Percentiles rank a stretch among this genome's conserved stretches.
Conservation (phyloP, 1,140 invertebrate species). For the Philaenus spumarius region DNA sequence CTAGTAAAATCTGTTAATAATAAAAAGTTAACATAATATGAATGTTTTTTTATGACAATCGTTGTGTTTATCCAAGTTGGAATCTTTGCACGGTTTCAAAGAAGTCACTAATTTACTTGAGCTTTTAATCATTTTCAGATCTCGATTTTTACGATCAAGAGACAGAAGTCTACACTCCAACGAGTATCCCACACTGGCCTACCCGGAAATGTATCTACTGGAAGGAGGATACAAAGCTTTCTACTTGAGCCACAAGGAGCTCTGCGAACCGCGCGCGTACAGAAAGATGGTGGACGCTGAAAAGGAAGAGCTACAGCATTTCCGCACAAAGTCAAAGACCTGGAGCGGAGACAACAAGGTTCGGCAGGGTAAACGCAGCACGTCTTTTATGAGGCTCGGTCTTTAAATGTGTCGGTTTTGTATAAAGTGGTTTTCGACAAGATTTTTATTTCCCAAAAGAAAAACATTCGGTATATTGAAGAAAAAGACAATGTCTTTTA, state of each 20-base stretch:
- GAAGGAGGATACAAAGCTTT: conserved; percentile 93
- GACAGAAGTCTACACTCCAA: conserved; percentile 79
- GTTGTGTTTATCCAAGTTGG: no score
- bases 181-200: conserved; percentile 79
- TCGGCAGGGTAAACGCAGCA: neutral
- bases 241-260: conserved; percentile 57
- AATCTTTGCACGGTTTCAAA: no score
- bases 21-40: no score
- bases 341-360: conserved; percentile 23
- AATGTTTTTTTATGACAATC: no score
- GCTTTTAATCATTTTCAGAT: conserved; percentile 52
- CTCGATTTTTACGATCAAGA: conserved; percentile 70
- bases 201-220: conserved; percentile 92
- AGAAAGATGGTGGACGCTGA: conserved; percentile 71
- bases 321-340: conserved; percentile 65
- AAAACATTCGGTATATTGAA: no score
- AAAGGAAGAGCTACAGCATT: conserved; percentile 64
- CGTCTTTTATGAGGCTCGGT: conserved; percentile 9
- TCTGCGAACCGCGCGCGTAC: conserved; percentile 73
- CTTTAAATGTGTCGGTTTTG: neutral
- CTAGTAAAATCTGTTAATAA: no score
- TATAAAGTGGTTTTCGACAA: no score
- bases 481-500: no score
- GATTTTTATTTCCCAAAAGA: no score
- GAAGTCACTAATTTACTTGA: conserved; percentile 11